A percentile compares a stretch with the other conserved stretches of the same genome.
These are phyloP conservation scores for Drosophila bipectinata DNA, from an alignment of 1,140 invertebrate species.

Conservation along the genomic window DNA sequence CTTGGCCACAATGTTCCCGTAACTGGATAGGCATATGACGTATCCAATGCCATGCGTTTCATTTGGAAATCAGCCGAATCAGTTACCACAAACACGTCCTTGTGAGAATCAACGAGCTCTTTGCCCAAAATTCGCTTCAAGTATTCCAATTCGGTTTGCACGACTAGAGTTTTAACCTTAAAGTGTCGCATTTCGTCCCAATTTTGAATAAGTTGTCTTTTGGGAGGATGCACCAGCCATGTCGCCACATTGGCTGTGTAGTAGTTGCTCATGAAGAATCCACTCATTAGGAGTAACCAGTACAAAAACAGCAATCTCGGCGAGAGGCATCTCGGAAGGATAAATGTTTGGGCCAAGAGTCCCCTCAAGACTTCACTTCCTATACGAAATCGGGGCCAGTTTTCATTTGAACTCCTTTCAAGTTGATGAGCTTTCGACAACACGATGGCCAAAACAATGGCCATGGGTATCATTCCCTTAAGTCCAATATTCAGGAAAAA, in stretches of 20 bases:
- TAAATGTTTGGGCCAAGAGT: slow-evolving; percentile 31
- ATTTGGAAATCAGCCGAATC: slow-evolving; percentile 19
- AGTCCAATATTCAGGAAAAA: neutral
- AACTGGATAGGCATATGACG: slow-evolving; percentile 45
- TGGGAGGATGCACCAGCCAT: slow-evolving; percentile 43
- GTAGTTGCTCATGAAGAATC: slow-evolving; percentile 22
- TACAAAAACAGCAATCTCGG: slow-evolving; percentile 1
- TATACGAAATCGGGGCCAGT: neutral
- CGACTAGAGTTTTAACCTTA: slow-evolving; percentile 23
- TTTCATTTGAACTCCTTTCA: slow-evolving; percentile 9
- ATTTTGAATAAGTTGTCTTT: neutral
- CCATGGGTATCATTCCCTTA: neutral
- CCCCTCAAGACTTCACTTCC: slow-evolving; percentile 5
- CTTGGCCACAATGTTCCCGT: slow-evolving; percentile 56
- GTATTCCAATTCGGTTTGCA: neutral
- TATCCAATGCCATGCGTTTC: slow-evolving; percentile 37
- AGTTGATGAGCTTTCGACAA: slow-evolving; percentile 16
- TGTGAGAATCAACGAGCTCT: neutral
- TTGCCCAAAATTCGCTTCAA: neutral
- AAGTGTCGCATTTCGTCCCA: slow-evolving; percentile 19
- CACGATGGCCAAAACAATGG: slow-evolving; percentile 23
- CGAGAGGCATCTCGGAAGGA: slow-evolving; percentile 7
- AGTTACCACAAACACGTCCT: slow-evolving; percentile 9
- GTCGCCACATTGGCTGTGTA: slow-evolving; percentile 36
- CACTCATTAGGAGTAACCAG: slow-evolving; percentile 11